A percentile compares a stretch with the other conserved stretches of the same genome.
Conservation (phyloP, 2,113 vertebrate genomes). For the Trinectes maculatus region DNA sequence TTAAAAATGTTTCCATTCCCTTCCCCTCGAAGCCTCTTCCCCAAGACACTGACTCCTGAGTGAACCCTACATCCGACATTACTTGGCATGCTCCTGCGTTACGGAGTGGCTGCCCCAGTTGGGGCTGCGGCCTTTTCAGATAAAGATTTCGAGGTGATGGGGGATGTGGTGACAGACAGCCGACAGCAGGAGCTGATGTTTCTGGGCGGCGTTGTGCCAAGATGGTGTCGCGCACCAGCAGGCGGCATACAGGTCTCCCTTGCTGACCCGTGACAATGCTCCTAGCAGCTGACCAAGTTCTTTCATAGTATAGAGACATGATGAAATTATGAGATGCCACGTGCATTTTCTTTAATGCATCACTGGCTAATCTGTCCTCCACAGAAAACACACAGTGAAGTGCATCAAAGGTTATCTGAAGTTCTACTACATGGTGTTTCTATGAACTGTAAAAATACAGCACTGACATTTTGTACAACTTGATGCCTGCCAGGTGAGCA, state of each 20-base stretch:
- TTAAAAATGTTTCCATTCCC: background rate
- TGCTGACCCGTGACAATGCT: slow-evolving; percentile 44
- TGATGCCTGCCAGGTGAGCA: slow-evolving; percentile 29
- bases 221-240: slow-evolving; percentile 63
- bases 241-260: slow-evolving; percentile 26
- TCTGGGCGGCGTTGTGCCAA: slow-evolving; percentile 44
- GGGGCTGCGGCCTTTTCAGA: slow-evolving; percentile 27
- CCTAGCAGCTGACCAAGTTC: slow-evolving; percentile 40
- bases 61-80: slow-evolving; percentile 38
- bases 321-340: slow-evolving; percentile 27
- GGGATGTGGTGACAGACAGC: slow-evolving; percentile 22
- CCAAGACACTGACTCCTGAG: slow-evolving; percentile 29
- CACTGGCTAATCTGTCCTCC: background rate
- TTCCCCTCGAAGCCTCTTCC: background rate
- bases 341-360: slow-evolving; percentile 16
- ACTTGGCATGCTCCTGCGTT: slow-evolving; percentile 46
- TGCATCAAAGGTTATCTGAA: too few species aligned
- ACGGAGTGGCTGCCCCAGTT: slow-evolving; percentile 28
- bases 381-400: background rate
- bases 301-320: slow-evolving; percentile 44
- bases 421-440: too few species aligned
- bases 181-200: slow-evolving; percentile 33
- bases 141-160: slow-evolving; percentile 30
- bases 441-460: background rate
- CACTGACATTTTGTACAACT: background rate